These are phyloP conservation scores for Heliconius hortense DNA, from an alignment of 2,888 invertebrate species.

Conservation along the genomic window DNA sequence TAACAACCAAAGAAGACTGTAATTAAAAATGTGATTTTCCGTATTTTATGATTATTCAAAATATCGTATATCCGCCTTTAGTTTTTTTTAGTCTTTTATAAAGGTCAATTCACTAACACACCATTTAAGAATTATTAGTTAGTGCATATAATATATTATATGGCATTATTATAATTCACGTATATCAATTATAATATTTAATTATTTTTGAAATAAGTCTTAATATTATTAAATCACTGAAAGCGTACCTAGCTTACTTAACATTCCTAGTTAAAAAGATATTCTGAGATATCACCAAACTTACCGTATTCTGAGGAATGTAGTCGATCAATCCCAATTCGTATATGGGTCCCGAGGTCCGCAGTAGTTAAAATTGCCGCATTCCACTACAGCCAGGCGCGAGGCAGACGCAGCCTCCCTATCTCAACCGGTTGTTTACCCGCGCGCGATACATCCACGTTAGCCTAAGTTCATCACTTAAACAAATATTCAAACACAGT, in stretches of 20 bases:
- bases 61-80: background rate
- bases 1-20: background rate
- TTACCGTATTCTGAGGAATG: constrained; percentile 64
- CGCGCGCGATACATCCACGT: constrained; percentile 50
- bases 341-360: constrained; percentile 74
- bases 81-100: background rate
- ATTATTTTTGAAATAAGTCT: background rate
- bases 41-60: background rate
- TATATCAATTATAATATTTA: background rate
- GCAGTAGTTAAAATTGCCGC: constrained; percentile 82
- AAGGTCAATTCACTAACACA: background rate
- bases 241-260: background rate
- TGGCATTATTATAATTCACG: background rate
- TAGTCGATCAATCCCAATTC: constrained; percentile 69
- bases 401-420: constrained; percentile 76
- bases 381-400: constrained; percentile 78
- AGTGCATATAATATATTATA: background rate
- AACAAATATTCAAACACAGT: constrained; percentile 66
- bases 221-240: background rate
- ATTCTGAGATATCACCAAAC: constrained; percentile 40
- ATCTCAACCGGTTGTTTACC: constrained; percentile 73
- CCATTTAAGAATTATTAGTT: background rate
- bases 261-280: background rate
- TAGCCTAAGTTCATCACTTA: constrained; percentile 64
- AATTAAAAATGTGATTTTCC: background rate